These are phyloP conservation scores for Erythrocercus mccallii DNA, from an alignment of 2,113 vertebrate species.

Conservation along the genomic window DNA sequence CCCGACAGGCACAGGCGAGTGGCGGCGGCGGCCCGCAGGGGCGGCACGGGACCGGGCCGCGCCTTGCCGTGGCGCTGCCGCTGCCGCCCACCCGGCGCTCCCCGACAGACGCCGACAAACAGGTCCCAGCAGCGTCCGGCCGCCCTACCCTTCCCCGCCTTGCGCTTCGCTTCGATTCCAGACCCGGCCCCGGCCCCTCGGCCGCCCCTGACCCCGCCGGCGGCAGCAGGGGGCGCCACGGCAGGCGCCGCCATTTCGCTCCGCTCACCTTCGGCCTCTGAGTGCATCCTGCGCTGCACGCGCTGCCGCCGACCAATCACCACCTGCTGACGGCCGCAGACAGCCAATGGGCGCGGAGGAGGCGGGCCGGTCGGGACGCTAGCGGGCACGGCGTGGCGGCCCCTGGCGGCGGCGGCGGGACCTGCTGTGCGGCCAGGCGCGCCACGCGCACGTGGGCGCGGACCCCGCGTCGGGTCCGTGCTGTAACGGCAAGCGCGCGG, in stretches of 20 bases:
- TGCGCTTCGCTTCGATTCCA: too few species aligned
- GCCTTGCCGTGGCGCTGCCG: not conserved
- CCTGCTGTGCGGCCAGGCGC: not conserved
- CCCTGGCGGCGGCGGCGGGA: not conserved
- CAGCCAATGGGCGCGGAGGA: not conserved
- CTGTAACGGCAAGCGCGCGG: not conserved
- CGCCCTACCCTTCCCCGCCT: too few species aligned
- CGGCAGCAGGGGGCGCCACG: not conserved
- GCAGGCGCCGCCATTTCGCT: not conserved
- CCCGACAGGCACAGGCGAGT: not conserved
- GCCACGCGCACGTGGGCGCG: not conserved
- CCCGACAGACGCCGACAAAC: too few species aligned
- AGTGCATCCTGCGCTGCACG: not conserved
- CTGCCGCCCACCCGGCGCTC: too few species aligned
- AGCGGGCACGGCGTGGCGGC: not conserved
- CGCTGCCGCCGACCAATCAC: not conserved
- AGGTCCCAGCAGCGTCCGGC: too few species aligned
- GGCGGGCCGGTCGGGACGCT: not conserved
- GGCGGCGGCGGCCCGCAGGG: too few species aligned
- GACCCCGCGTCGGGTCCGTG: not conserved
- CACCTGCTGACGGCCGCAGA: not conserved
- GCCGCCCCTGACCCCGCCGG: too few species aligned
- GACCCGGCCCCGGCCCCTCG: too few species aligned
- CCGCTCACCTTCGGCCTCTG: not conserved
- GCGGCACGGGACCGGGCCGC: not conserved